Base-by-base conservation (phyloP, 2,888 invertebrate genomes). In the Lasioglossum leucozonium region DNA sequence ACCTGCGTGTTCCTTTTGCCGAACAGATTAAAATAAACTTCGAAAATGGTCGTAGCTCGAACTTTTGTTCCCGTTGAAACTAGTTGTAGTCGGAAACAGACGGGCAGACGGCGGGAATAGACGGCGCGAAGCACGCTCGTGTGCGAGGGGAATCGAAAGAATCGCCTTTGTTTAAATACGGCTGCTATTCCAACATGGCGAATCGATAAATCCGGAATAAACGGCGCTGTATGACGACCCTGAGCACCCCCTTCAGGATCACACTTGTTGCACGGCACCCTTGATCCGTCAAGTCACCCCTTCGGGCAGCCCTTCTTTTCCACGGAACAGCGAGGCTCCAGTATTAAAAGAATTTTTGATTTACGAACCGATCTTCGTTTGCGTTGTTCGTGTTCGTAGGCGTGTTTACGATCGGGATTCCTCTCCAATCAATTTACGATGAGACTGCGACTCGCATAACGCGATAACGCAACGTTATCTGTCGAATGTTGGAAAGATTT, bases 261-360 rank as follows among this genome's bases (percentile, higher is more conserved):
- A 89, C 94, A 94, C 94, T 94, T 94, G 94, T 94, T 94, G 94
- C 94, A 91, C 91, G 89, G 88, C 90, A 91, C 88, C 88, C 90
- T 88, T 89, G 88, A 90, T 89, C 88, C 82, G 80, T 81, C 82
- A 88, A 90, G 88, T 88, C 87, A 87, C 85, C 87, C 89, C 82
- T 77, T 78, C 87, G 84, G 82, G 72, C 77, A 81, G 85, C 85
- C 88, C 90, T 88, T 88, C n/a, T 62, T 89, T 88, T 89, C 88
- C 86, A 84, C 82, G 80, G 75, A 77, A 82, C 55, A 55, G 4
- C 10, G 80, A 79, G 86, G 67, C 65, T 77, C 86, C 88, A 87
- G 86, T 87, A 91, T 91, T 91, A 90, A 91, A 91, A 93, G 92
- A 91, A 93, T 92, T 55, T 55, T 55, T 55, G 55, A 55, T 55